Percentiles rank a stretch among this genome's conserved stretches.
phyloP scores from a whole-genome alignment of 2,888 invertebrate species.

The Dorcus hopei region DNA sequence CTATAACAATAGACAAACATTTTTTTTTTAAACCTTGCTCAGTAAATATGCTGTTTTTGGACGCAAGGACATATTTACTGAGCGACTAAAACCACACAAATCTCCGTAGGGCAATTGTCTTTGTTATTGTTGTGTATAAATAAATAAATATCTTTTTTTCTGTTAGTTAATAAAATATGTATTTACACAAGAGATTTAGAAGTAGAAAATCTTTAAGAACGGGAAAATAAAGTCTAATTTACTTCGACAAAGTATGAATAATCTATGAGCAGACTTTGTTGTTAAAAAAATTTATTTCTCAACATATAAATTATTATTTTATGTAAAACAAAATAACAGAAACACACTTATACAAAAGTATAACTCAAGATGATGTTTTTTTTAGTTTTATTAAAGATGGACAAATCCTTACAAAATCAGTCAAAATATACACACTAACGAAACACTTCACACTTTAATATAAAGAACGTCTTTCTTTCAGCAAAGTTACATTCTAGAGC shows the following conservation, averaged over 20 bases:
- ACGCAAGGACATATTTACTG: neutral
- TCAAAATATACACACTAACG: constrained; percentile 45
- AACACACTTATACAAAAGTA: neutral
- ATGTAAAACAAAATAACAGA: too few species aligned
- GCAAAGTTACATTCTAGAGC: constrained; percentile 49
- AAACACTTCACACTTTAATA: constrained; percentile 46
- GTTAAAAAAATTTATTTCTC: too few species aligned
- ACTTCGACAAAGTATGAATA: too few species aligned
- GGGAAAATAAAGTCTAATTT: too few species aligned
- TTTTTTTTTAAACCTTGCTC: neutral
- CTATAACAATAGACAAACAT: constrained; percentile 53
- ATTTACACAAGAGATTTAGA: too few species aligned
- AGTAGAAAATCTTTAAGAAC: too few species aligned
- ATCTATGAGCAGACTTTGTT: too few species aligned
- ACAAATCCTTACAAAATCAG: constrained; percentile 46
- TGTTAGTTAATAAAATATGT: too few species aligned
- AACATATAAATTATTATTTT: too few species aligned
- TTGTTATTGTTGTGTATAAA: too few species aligned
- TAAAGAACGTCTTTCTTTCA: constrained; percentile 43
- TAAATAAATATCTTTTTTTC: too few species aligned
- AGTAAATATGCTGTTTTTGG: neutral
- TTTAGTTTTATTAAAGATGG: constrained; percentile 40
- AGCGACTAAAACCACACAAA: neutral
- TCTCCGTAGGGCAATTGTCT: too few species aligned
- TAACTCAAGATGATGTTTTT: neutral